Evolutionary conservation across 2,888 invertebrate species (phyloP), one percentile per base, ranked within the genome.

Genomic region (Himalopsyche kuldschensis): DNA sequence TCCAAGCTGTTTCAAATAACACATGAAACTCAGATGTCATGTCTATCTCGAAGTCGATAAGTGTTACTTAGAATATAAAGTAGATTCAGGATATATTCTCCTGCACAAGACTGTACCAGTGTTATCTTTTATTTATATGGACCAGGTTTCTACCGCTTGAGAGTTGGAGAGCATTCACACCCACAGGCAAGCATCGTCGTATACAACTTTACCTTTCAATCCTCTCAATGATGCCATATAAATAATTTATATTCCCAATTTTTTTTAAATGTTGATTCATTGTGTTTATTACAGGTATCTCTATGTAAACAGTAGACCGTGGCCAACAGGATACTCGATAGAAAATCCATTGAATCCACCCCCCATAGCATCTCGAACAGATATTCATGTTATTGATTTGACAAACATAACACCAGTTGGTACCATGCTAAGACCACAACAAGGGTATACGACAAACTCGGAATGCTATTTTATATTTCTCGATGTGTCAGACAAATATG

Each of bases 401-500:
- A 93, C 94, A 83, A 95, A 94, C 0, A 90, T 96, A 84, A 94
- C 94, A 88, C 93, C 94, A 88, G 95, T 96, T 4, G 96, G 96
- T 4, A 95, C 94, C 82, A 95, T 96, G 94, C 89, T 96, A 35
- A 91, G 95, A 84, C 93, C 96, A 0, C 96, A 96, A 89, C 95
- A 95, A 88, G 96, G 96, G 0, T 97, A 95, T 88, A 96, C 96
- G 3, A 94, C 96, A 0, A 96, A 96, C 88, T 95, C 95, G 82
- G 96, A 96, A 88, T 97, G 96, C 87, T 97, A 96, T 89, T 96
- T 96, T 88, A 96, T 97, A 88, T 97, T 97, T 89, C 90, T 97
- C 76, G 96, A 97, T 89, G 96, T 96, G 5, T 95, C 94, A 87
- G 93, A 96, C 87, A 94, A 96, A 88, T 97, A 96, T 89, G 95